Percentiles rank a stretch among this genome's conserved stretches.
phyloP scores from a whole-genome alignment of 2,113 vertebrate species.

The Felis chaus region DNA sequence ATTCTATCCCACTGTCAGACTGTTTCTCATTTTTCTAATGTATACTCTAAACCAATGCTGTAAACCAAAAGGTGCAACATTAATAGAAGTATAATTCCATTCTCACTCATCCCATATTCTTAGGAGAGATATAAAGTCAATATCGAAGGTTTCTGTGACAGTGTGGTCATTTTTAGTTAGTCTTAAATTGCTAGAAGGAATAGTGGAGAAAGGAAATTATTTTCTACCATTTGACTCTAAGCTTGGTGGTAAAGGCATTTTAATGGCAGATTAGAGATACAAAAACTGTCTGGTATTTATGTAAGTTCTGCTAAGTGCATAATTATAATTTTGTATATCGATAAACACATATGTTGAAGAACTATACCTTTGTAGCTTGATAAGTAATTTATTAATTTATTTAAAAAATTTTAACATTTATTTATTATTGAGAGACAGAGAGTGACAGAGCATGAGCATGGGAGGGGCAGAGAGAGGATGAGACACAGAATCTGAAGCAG shows the following conservation, averaged over 20 bases:
- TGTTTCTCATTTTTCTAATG: background rate
- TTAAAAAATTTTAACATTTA: too few relatives aligned
- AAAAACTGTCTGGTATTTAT: background rate
- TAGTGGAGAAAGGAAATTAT: background rate
- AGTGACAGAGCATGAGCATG: too few relatives aligned
- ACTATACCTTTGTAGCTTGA: background rate
- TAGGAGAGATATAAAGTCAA: background rate
- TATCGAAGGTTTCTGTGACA: background rate
- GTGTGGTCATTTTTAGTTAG: background rate
- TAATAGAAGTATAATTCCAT: background rate
- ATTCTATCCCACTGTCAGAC: background rate
- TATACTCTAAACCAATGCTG: background rate
- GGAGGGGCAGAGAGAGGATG: too few relatives aligned
- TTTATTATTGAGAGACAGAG: too few relatives aligned
- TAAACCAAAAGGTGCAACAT: background rate
- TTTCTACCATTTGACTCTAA: background rate
- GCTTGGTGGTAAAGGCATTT: background rate
- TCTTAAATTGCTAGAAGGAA: background rate
- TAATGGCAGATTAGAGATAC: background rate
- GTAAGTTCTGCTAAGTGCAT: background rate
- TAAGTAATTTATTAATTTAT: background rate
- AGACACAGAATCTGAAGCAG: too few relatives aligned
- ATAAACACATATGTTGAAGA: constrained; percentile 25
- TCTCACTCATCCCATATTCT: background rate
- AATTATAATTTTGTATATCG: background rate